Conservation (phyloP, 1,140 invertebrate genomes). For the Oppia nitens region DNA sequence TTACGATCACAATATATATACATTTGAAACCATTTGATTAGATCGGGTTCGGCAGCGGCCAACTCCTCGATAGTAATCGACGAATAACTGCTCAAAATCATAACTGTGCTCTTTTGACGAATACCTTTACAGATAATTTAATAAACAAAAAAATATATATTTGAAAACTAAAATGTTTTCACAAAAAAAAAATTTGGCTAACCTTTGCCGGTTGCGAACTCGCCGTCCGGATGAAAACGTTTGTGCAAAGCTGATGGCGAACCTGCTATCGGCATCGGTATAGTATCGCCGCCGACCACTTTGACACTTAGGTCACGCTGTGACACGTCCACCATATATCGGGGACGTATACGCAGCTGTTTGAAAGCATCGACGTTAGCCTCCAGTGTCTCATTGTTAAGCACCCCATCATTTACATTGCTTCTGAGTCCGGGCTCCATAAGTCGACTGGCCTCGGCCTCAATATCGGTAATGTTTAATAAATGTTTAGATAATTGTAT, state of each 20-base stretch:
- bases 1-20: no score
- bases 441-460: neutral
- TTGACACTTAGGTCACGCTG: neutral
- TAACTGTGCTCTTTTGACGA: no score
- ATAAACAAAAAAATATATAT: no score
- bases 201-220: slow-evolving; percentile 63
- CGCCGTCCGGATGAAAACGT: slow-evolving; percentile 75
- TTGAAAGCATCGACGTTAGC: neutral
- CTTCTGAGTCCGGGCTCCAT: neutral
- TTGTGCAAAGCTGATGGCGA: slow-evolving; percentile 42
- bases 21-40: no score
- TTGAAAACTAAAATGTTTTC: no score
- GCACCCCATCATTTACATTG: neutral
- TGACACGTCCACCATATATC: neutral
- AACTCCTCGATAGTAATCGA: no score
- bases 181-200: no score
- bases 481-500: no score
- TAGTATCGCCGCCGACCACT: neutral
- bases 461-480: neutral
- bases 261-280: slow-evolving; percentile 2
- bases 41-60: no score
- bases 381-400: neutral
- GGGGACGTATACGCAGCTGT: neutral
- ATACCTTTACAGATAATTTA: no score
- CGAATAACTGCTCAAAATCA: no score